Base-by-base conservation (phyloP, 2,888 invertebrate species). In the Pherbina coryleti region DNA sequence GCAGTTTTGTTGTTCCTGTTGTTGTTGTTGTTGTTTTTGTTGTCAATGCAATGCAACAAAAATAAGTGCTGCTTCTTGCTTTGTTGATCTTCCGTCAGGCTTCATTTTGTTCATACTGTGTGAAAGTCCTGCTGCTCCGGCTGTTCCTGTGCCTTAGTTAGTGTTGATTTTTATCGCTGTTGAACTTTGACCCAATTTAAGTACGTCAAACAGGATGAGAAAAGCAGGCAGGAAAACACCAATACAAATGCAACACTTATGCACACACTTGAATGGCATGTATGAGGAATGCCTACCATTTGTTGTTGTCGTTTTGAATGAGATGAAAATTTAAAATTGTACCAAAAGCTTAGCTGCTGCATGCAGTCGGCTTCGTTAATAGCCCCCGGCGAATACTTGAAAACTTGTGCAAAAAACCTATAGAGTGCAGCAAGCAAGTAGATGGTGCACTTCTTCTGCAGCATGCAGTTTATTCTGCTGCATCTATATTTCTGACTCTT, bases 131-230 rank as follows among this genome's bases (percentile, higher is more conserved):
- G 44, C 44, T 44, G 44, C 44, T 44, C 1, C 44, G 11, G 11
- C 44, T 55, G 62, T 25, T 62, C 62, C 62, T 62, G 62, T 74
- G 74, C 31, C 64, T 44, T 49, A 49, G 81, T 75, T 82, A 81
- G 82, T 82, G 84, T 83, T 83, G 85, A 84, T 83, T 85, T 85
- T 84, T 83, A 86, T 84, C 83, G 79, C 83, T 84, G 83, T 86
- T 86, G 86, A 86, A 86, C 86, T 86, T 84, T 86, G 86, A 86
- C 86, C 86, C 82, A 86, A 84, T 86, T 86, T 82, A 74, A 72
- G 79, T 80, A 80, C 79, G 78, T 79, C 79, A 82, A 81, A 67
- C 77, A 77, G 76, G 80, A 74, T 74, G 34, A 51, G 49, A 25
- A 31, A 55, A 76, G 44, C 67, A 72, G 70, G 37, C 37, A 37